Base-by-base conservation (phyloP, 2,888 invertebrate genomes). In the Drosophila vallismaia region DNA sequence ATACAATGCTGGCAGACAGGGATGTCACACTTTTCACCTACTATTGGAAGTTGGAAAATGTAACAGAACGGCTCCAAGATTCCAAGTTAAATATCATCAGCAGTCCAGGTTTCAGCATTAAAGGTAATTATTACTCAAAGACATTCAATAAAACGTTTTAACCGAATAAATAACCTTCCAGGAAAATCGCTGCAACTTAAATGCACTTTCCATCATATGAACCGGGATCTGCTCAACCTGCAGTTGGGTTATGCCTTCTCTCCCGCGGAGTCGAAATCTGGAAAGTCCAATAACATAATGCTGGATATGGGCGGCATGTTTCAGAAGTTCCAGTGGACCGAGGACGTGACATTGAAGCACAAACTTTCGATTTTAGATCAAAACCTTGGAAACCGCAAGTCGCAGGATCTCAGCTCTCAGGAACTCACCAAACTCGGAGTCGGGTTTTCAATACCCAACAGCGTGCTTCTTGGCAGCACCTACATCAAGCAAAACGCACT, bases 371-470 rank as follows among this genome's bases (percentile, higher is more conserved):
- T 92, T 53, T 68, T 92, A 24, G 89, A 91, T 74, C 92, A 92
- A 88, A 88, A 77, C 8, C 77, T 67, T n/a, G 66, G 33, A 29
- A 86, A 85, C 64, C 79, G 76, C 33, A 89, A 88, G 9, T 73
- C 79, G 0, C 88, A 86, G 56, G 91, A 91, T 66, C 82, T 92
- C 12, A 83, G 86, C 42, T 92, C 92, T 0, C 91, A 91, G 70
- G 91, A 91, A 60, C 84, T 92, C 29, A 79, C 71, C 19, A 90
- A 89, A 57, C 79, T 89, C 4, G 90, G 90, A 51, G 91, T 90
- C 40, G 93, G 93, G 0, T 92, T 93, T 33, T 91, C 92, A 26
- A 92, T 93, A 75, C 92, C 93, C 1, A 92, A 92, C 63, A 91
- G 92, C 63, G 92, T 92, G 3, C 89, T 94, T 48, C 79, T 91